Percentiles rank a stretch among this genome's conserved stretches.
Conservation (phyloP, 2,113 vertebrate genomes). For the Podocnemis expansa region DNA sequence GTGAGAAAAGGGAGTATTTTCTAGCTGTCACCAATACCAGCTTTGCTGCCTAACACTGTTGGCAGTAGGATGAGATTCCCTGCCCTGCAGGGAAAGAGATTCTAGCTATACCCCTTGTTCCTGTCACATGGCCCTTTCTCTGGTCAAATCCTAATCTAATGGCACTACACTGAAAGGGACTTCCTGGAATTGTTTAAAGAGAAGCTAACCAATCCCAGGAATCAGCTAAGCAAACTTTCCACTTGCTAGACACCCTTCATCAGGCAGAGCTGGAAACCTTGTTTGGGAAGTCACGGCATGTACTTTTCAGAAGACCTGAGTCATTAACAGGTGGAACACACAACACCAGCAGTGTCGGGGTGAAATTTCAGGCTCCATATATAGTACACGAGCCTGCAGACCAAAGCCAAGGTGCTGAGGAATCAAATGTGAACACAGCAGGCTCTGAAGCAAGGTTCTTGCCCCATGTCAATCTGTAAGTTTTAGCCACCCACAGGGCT, state of each 20-base stretch:
- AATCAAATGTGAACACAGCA: neutral
- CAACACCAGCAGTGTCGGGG: neutral
- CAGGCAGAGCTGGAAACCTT: neutral
- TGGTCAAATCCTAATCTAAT: too few relatives aligned
- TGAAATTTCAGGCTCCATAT: neutral
- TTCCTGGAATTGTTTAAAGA: neutral
- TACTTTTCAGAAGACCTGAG: neutral
- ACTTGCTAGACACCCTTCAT: neutral
- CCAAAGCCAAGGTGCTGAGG: neutral
- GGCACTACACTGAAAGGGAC: neutral
- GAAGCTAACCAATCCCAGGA: neutral
- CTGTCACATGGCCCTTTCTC: neutral
- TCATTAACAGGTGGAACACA: neutral
- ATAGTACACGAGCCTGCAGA: neutral
- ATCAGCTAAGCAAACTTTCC: neutral
- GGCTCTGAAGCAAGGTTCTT: neutral
- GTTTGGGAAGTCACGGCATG: neutral
- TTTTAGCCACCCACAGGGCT: neutral
- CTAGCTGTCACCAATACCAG: neutral
- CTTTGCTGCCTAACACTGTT: neutral
- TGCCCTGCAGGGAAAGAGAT: neutral
- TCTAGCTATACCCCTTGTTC: neutral
- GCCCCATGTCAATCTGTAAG: neutral
- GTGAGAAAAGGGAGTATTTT: neutral
- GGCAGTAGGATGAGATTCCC: neutral